Base-by-base conservation (phyloP, 2,888 invertebrate species). In the Eilema griseolum region DNA sequence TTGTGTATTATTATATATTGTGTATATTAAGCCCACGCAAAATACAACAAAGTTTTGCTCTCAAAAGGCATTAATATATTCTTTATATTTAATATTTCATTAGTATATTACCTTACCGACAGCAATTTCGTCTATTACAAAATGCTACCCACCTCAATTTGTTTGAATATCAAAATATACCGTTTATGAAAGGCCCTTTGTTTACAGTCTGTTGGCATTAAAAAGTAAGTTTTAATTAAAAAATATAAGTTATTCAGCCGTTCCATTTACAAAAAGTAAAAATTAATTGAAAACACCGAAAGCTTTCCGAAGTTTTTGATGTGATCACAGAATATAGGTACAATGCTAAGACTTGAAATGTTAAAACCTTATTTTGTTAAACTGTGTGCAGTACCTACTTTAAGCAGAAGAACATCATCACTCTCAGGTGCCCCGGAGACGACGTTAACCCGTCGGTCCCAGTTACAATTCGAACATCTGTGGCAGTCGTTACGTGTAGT, bases 171-270 rank as follows among this genome's bases (percentile, higher is more conserved):
- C 23, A 65, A 62, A 64, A 64, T 31, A 16, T 52, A 52, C 12
- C 12, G n/a, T 56, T 60, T 66, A 26, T 8, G 41, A 41, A 69
- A 63, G 7, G 41, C 28, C n/a, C 52, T 64, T 64, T 65, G 28
- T 60, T n/a, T 41, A 41, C 41, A 66, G 41, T n/a, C 23, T 60
- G 28, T 60, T 60, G 46, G 60, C 66, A 60, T 66, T 37, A 26
- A 66, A 59, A 66, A 65, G n/a, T 60, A 60, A 66, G 28, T 66
- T 66, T 66, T 60, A 60, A 66, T 60, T 66, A 41, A 66, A 66
- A 60, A 60, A 28, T 66, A 66, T 14, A 60, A n/a, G 41, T 24
- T 23, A 60, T 66, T 60, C 60, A 66, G 26, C 26, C 28, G 26
- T 41, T 37, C 23, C 46, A 66, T 3, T 26, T 28, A 66, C 11